A percentile compares a stretch with the other conserved stretches of the same genome.
Evolutionary conservation across 2,797 vertebrate genomes (phyloP).

Genomic region (Todus mexicanus): DNA sequence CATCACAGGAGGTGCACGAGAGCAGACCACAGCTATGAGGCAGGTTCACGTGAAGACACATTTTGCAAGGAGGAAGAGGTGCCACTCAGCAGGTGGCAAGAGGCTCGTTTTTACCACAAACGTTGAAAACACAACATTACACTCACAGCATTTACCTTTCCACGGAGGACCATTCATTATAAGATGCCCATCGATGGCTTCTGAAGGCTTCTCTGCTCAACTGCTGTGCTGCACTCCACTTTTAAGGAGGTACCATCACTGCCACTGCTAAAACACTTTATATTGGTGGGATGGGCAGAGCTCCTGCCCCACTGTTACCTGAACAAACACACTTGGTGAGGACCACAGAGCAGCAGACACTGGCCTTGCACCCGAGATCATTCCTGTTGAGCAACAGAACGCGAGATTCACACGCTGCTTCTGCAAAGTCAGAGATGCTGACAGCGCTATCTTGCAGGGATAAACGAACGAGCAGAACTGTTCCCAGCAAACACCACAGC

Average conservation of each 20-base stretch:
- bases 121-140: neutral
- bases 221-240: neutral
- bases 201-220: neutral
- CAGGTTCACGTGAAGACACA: neutral
- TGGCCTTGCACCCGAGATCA: fast-evolving
- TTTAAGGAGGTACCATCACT: too few relatives aligned
- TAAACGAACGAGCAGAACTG: neutral
- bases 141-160: conserved; percentile 1
- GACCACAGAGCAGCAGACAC: neutral
- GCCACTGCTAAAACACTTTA: neutral
- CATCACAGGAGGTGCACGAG: neutral
- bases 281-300: fast-evolving
- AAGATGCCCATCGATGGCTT: neutral
- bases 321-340: neutral
- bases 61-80: neutral
- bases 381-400: neutral
- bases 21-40: neutral
- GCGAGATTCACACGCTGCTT: fast-evolving
- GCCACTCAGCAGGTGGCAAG: neutral
- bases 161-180: neutral
- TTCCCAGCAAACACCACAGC: neutral
- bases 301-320: neutral
- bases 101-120: neutral
- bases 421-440: neutral
- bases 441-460: neutral